Percentiles rank a stretch among this genome's conserved stretches.
phyloP scores from a whole-genome alignment of 2,797 vertebrate species.

The Sebastes minor region DNA sequence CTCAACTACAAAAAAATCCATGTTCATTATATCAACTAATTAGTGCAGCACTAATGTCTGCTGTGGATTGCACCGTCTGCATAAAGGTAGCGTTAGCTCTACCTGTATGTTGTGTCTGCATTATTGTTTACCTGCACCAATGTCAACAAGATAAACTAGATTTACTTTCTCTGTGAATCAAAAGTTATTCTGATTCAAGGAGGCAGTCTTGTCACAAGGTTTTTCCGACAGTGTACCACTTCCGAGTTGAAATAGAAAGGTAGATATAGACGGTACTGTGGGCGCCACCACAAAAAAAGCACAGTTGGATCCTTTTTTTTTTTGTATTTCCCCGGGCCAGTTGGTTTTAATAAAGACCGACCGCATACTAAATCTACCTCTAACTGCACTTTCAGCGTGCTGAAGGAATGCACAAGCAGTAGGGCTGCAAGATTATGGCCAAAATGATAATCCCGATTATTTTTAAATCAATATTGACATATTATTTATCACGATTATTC shows the following conservation, averaged over 20 bases:
- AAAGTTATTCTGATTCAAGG: constrained; percentile 15
- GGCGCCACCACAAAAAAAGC: constrained; percentile 28
- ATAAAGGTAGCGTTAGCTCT: background rate
- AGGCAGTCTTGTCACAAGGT: constrained; percentile 4
- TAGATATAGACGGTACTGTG: constrained; percentile 31
- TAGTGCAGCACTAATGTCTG: constrained; percentile 27
- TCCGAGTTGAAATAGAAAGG: constrained; percentile 45
- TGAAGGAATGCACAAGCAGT: constrained; percentile 5
- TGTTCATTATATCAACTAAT: constrained; percentile 53
- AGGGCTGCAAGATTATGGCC: no score
- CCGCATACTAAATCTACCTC: constrained; percentile 62
- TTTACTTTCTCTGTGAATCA: constrained; percentile 3
- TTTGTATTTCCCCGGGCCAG: constrained; percentile 61
- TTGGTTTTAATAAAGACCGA: constrained; percentile 70
- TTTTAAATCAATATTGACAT: no score
- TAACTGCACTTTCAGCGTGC: constrained; percentile 3
- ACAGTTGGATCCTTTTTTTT: constrained; percentile 38
- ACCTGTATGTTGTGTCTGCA: background rate
- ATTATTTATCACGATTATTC: no score
- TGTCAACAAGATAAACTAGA: constrained; percentile 31
- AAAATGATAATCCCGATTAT: no score
- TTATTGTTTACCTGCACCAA: constrained; percentile 29
- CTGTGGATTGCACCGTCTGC: background rate
- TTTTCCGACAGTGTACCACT: constrained; percentile 24
- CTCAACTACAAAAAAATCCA: constrained; percentile 7